Conservation (phyloP, 2,888 invertebrate genomes). For the Calliscelio sp. region DNA sequence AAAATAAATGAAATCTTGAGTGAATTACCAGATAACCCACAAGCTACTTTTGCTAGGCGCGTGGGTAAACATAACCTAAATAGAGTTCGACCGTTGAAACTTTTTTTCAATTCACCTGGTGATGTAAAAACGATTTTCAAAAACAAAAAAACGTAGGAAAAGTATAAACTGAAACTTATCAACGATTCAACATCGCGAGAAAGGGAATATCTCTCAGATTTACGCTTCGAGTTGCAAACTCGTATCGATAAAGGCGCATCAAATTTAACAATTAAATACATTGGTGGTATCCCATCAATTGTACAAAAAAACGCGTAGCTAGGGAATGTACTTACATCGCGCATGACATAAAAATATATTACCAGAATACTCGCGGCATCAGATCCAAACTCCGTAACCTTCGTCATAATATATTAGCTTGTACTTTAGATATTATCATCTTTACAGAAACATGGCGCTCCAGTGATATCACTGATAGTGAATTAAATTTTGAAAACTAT, state of each 20-base stretch:
- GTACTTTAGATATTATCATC: not conserved
- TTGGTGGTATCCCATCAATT: not conserved
- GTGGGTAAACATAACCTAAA: not conserved
- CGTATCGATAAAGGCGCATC: not conserved
- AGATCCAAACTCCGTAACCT: not conserved
- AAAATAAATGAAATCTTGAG: not conserved
- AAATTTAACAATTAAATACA: constrained; percentile 5
- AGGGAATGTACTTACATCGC: not conserved
- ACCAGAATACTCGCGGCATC: constrained; percentile 19
- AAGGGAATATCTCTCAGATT: not conserved
- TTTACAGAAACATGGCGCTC: constrained; percentile 3
- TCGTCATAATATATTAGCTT: constrained; percentile 1
- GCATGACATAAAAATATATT: not conserved
- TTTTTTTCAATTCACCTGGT: not conserved
- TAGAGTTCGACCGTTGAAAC: constrained; percentile 3
- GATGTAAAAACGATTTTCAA: not conserved
- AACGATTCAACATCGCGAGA: no score
- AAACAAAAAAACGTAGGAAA: not conserved
- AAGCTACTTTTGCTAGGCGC: not conserved
- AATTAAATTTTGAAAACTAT: not conserved
- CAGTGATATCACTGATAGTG: not conserved
- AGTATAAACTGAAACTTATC: no score
- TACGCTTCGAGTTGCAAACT: not conserved
- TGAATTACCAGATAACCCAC: not conserved
- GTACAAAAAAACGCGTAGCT: not conserved